A percentile compares a stretch with the other conserved stretches of the same genome.
Conservation (phyloP, 2,797 vertebrate genomes). For the Meriones psammophilus region DNA sequence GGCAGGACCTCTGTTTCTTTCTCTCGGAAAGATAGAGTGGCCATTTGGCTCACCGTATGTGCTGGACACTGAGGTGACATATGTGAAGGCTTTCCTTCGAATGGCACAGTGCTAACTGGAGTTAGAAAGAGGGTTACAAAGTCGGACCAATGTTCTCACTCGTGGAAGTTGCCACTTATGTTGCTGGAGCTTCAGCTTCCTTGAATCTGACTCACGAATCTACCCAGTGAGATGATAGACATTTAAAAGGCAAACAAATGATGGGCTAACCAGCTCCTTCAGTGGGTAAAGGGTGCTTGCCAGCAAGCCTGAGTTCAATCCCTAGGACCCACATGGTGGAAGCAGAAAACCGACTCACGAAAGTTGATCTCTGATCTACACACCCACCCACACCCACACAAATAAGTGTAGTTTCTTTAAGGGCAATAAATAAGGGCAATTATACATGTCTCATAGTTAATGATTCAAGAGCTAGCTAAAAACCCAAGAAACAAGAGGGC, state of each 20-base stretch:
- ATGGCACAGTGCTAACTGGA: not conserved
- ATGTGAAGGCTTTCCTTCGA: not conserved
- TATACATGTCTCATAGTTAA: not conserved
- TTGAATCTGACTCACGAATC: not conserved
- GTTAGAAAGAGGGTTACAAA: fast-evolving
- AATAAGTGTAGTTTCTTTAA: not conserved
- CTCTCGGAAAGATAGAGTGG: not conserved
- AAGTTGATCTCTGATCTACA: not conserved
- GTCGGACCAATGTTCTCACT: not conserved
- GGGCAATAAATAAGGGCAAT: not conserved
- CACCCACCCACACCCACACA: not conserved
- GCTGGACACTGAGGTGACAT: fast-evolving
- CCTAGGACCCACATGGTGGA: not conserved
- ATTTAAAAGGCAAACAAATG: not conserved
- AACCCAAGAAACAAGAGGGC: not conserved
- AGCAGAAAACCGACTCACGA: not conserved
- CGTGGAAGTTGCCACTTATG: fast-evolving
- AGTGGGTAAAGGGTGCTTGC: too few species aligned
- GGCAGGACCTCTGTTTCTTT: not conserved
- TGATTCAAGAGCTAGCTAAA: not conserved
- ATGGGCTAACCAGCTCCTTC: not conserved
- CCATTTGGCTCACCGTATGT: fast-evolving
- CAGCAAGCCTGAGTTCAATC: not conserved
- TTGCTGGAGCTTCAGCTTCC: not conserved
- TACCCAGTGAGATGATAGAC: not conserved